Conservation (phyloP, 2,888 invertebrate genomes). For the Drosophila tanythrix region DNA sequence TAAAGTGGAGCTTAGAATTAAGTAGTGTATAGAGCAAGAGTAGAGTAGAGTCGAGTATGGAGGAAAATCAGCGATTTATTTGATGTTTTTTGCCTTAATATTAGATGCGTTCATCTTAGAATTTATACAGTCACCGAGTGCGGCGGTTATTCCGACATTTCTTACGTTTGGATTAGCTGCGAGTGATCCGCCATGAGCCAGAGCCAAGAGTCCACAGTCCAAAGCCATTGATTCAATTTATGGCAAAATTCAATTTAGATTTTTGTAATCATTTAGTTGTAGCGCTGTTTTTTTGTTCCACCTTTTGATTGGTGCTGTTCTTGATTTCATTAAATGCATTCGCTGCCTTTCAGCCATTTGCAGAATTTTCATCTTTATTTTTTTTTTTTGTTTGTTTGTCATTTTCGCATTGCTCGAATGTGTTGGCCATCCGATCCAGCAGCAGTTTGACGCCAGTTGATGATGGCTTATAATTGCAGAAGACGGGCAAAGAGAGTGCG, state of each 20-base stretch:
- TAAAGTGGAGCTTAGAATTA: no score
- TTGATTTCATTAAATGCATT: constrained; percentile 75
- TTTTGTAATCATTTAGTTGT: constrained; percentile 79
- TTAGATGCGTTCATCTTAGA: constrained; percentile 63
- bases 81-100: constrained; percentile 41
- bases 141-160: constrained; percentile 59
- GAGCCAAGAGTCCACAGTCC: neutral
- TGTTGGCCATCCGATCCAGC: constrained; percentile 45
- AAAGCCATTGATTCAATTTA: constrained; percentile 73
- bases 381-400: constrained; percentile 31
- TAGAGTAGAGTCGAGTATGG: constrained; percentile 6
- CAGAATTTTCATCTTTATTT: constrained; percentile 44
- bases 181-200: constrained; percentile 36
- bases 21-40: neutral
- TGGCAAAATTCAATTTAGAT: constrained; percentile 81
- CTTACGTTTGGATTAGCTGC: constrained; percentile 67
- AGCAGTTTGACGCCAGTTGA: constrained; percentile 58
- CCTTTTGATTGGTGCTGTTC: constrained; percentile 42
- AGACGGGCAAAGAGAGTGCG: neutral
- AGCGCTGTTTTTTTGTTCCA: constrained; percentile 41
- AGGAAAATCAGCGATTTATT: neutral
- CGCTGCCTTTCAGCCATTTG: constrained; percentile 64
- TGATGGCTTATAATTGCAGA: constrained; percentile 63
- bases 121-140: constrained; percentile 61
- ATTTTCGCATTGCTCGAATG: constrained; percentile 65